Conservation (phyloP, 2,797 vertebrate species). For the Propithecus deckenii region DNA sequence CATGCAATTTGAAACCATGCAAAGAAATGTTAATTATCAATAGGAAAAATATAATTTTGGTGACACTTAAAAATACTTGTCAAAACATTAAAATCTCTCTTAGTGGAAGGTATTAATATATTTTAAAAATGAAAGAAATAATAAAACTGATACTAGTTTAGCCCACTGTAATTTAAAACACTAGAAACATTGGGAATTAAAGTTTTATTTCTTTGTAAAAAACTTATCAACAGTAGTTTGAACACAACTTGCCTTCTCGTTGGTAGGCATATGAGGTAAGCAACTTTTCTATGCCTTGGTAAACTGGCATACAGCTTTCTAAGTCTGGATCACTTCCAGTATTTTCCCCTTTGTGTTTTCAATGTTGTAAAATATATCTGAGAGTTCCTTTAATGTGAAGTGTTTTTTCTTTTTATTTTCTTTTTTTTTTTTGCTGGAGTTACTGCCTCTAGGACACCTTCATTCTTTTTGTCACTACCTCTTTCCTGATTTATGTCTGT, state of each 20-base stretch:
- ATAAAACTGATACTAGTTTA: not conserved
- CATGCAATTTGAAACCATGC: not conserved
- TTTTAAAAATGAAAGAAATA: not conserved
- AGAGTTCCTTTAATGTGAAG: not conserved
- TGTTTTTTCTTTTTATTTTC: not conserved
- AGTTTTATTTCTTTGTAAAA: not conserved
- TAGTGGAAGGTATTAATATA: not conserved
- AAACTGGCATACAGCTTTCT: not conserved
- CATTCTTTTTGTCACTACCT: not conserved
- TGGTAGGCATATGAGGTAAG: not conserved
- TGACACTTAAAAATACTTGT: not conserved
- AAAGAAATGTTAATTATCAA: not conserved
- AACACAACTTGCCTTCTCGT: not conserved
- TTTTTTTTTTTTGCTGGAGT: not conserved
- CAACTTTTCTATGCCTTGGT: not conserved
- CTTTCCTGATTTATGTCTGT: not conserved
- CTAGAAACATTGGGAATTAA: not conserved
- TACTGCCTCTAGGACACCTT: not conserved
- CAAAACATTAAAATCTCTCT: not conserved
- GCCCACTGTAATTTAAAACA: not conserved
- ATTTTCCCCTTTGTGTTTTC: not conserved
- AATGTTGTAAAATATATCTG: not conserved
- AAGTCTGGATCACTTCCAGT: not conserved
- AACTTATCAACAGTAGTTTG: not conserved
- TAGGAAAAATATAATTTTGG: not conserved